Base-by-base conservation (phyloP, 1,140 invertebrate genomes). In the Acromyrmex heyeri region DNA sequence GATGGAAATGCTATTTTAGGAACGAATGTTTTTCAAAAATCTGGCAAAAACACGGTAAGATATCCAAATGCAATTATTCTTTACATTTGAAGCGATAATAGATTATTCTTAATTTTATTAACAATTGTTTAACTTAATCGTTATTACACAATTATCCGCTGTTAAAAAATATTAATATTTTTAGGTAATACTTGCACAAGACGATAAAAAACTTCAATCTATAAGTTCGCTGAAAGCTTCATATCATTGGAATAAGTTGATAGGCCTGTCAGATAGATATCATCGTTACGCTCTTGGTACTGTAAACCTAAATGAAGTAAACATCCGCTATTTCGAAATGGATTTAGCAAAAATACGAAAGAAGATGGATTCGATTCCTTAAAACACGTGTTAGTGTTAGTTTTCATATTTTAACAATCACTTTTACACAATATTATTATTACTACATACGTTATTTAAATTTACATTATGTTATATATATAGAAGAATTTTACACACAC, bases 161-260 rank as follows among this genome's bases (percentile, higher is more conserved):
- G 0, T 65, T n/a, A 30, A 65, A n/a, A 65, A 34, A 44, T 44
- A n/a, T 65, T 65, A 65, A 65, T 21, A 21, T 65, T 65, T n/a
- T 34, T 8, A 65, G 62, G 18, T 34, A 7, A 7, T 8, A 65
- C 6, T 65, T 5, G 18, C 18, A 0, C 62, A n/a, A 65, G 3
- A 30, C 3, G 6, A 8, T 10, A 5, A 14, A 62, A 62, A 24
- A 27, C 8, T 61, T 6, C 21, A 61, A 61, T 0, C n/a, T 30
- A 0, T 16, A 27, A 10, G 21, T 27, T 10, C 12, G 5, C 3
- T 44, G 3, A 44, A 21, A 27, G 0, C 24, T 61, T 24, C 38
- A 44, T 14, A 1, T 10, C 4, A 21, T 57, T 57, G 7, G 8
- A 21, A 21, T 57, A 8, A 21, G n/a, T 0, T 57, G 21, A 10